A percentile compares a stretch with the other conserved stretches of the same genome.
Conservation (phyloP, 2,888 invertebrate genomes). For the Cryptocheilus praepositus region DNA sequence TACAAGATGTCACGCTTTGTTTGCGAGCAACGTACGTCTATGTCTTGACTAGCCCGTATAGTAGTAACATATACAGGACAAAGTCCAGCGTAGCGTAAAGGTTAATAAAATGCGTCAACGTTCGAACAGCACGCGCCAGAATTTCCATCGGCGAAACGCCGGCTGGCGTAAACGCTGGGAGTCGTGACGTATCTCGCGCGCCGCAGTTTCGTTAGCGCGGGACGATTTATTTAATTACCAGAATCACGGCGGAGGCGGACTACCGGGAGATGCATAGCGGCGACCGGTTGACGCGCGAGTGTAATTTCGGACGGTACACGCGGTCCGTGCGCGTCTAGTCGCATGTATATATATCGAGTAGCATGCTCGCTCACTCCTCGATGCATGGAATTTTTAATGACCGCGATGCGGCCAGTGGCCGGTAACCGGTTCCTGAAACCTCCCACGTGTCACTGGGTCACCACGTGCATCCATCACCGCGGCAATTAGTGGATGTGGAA, state of each 20-base stretch:
- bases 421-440: constrained; percentile 49
- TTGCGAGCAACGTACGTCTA: no score
- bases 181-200: no score
- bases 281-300: constrained; percentile 29
- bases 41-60: no score
- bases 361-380: constrained; percentile 51
- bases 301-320: constrained; percentile 42
- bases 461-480: constrained; percentile 50
- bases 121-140: no score
- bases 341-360: not conserved
- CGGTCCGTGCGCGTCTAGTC: constrained; percentile 15
- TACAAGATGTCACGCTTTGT: no score
- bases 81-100: no score
- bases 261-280: constrained; percentile 34
- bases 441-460: constrained; percentile 55
- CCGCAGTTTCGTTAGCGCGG: constrained; percentile 5
- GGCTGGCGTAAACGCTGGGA: no score
- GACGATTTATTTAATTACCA: constrained; percentile 41
- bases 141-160: no score
- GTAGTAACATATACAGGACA: no score
- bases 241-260: constrained; percentile 23
- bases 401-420: constrained; percentile 30
- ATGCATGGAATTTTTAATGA: constrained; percentile 64
- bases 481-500: constrained; percentile 52
- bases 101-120: no score